Percentiles rank a stretch among this genome's conserved stretches.
Conservation (phyloP, 2,113 vertebrate species). For the Telmatochromis brachygnathus region DNA sequence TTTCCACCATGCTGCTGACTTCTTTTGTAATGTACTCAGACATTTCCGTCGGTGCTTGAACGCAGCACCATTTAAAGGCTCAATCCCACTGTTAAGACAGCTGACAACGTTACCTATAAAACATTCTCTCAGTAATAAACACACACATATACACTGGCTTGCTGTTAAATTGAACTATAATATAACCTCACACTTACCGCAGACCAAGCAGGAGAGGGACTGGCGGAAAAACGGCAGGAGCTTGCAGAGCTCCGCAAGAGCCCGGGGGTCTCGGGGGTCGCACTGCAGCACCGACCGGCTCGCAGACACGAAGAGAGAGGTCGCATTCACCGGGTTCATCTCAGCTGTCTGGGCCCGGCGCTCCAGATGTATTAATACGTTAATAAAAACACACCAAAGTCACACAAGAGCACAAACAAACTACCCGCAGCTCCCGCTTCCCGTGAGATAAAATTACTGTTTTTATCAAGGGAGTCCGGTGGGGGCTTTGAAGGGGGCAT, state of each 20-base stretch:
- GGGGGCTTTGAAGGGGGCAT: slow-evolving; percentile 41
- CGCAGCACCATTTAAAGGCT: slow-evolving; percentile 9
- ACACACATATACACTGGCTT: not conserved
- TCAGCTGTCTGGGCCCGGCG: slow-evolving; percentile 78
- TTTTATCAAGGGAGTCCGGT: slow-evolving; percentile 40
- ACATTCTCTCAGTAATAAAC: not conserved
- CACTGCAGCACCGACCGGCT: slow-evolving; percentile 98
- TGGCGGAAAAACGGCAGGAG: slow-evolving; percentile 95
- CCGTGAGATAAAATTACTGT: not conserved
- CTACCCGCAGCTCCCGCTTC: not conserved
- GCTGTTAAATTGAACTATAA: not conserved
- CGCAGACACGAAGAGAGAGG: slow-evolving; percentile 95
- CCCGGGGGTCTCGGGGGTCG: slow-evolving; percentile 92
- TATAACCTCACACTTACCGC: slow-evolving; percentile 74
- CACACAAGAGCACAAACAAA: not conserved
- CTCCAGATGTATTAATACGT: slow-evolving; percentile 13
- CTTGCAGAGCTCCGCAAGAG: slow-evolving; percentile 90
- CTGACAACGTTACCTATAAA: not conserved
- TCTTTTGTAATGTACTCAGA: not conserved
- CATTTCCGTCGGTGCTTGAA: slow-evolving; percentile 8
- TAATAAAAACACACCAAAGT: slow-evolving; percentile 17
- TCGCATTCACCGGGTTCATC: slow-evolving; percentile 99
- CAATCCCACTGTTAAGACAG: not conserved
- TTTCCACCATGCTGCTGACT: not conserved
- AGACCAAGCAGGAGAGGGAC: slow-evolving; percentile 94